Conservation (phyloP, 2,888 invertebrate species). For the Zhengitettix transpicula region DNA sequence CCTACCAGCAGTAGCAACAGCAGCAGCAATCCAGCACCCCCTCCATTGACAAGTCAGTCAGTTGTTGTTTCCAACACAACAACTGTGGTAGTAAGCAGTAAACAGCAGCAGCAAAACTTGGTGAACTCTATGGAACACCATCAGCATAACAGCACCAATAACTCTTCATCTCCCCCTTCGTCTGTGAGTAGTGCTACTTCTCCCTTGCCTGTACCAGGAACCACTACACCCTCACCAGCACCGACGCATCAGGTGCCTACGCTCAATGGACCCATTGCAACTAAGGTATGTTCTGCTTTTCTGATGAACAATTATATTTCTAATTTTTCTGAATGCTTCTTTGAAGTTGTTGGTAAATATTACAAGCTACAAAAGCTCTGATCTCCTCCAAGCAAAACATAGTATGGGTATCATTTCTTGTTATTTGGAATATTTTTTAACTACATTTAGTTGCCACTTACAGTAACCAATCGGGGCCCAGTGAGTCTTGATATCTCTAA, state of each 20-base stretch:
- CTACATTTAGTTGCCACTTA: no score
- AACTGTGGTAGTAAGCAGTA: background rate
- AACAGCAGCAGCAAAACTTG: background rate
- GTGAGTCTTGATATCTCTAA: no score
- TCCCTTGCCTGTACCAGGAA: constrained; percentile 25
- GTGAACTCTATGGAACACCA: constrained; percentile 13
- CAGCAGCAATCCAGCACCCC: background rate
- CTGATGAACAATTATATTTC: background rate
- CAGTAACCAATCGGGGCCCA: no score
- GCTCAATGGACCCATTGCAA: constrained; percentile 31
- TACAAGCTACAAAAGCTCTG: no score
- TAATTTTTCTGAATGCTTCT: background rate
- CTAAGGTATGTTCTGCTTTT: constrained; percentile 18
- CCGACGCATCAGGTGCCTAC: constrained; percentile 18
- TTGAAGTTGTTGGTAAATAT: no score
- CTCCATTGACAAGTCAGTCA: background rate
- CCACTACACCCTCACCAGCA: constrained; percentile 13
- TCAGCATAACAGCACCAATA: constrained; percentile 10
- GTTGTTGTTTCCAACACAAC: background rate
- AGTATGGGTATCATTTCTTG: no score
- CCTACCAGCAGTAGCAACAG: background rate
- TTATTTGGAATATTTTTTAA: no score
- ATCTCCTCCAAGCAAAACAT: no score
- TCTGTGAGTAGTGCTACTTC: constrained; percentile 38
- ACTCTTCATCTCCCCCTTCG: constrained; percentile 23